Percentiles rank a stretch among this genome's conserved stretches.
Conservation (phyloP, 2,888 invertebrate species). For the Uropetala carovei region DNA sequence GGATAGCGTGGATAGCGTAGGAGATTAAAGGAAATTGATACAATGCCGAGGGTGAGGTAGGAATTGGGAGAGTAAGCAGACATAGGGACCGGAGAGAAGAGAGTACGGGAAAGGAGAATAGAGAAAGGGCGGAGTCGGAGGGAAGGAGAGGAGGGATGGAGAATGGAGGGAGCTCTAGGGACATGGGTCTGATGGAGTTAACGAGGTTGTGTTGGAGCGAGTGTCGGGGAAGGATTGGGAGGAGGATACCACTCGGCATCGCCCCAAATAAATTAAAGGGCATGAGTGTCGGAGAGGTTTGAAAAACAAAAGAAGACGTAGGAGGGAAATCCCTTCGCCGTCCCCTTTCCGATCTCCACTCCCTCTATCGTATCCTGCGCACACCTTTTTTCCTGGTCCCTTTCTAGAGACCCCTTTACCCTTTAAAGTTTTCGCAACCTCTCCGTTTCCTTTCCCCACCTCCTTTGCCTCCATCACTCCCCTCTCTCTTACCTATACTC, state of each 20-base stretch:
- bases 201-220: constrained; percentile 6
- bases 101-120: neutral
- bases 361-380: neutral
- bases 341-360: neutral
- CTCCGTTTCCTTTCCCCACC: neutral
- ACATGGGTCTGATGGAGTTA: constrained; percentile 32
- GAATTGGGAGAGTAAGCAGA: neutral
- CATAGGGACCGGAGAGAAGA: neutral
- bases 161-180: neutral
- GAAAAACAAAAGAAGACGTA: neutral
- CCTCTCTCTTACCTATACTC: neutral
- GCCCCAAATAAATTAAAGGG: constrained; percentile 52
- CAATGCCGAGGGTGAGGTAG: neutral
- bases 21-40: constrained; percentile 12
- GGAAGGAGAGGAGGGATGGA: neutral
- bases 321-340: neutral
- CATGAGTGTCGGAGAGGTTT: constrained; percentile 23
- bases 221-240: neutral
- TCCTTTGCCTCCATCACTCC: neutral
- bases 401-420: neutral
- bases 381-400: neutral
- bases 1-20: neutral
- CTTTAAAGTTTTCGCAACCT: neutral
- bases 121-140: neutral
- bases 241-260: neutral